Evolutionary conservation across 2,113 vertebrate species (phyloP).

Genomic region (Vireo altiloquus): DNA sequence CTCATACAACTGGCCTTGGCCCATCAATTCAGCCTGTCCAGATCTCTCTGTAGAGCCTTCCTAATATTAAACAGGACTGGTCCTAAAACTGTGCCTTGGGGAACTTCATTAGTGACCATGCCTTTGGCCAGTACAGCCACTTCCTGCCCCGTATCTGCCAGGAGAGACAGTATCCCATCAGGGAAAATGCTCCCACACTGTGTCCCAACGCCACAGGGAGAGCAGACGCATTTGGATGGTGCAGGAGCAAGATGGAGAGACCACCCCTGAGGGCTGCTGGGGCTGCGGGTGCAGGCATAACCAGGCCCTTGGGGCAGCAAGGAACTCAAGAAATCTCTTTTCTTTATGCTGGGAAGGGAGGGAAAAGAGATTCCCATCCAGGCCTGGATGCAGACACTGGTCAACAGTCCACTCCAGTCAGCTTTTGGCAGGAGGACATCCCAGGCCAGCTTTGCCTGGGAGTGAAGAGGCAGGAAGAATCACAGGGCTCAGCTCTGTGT

Average conservation of each 20-base stretch:
- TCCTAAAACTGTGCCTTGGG: background rate
- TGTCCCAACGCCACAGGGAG: background rate
- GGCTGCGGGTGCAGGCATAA: fast-evolving
- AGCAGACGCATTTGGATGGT: background rate
- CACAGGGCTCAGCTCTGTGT: background rate
- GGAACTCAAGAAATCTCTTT: background rate
- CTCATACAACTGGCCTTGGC: background rate
- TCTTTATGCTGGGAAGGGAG: background rate
- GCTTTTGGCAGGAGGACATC: background rate
- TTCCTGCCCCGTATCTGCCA: background rate
- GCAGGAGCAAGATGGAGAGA: background rate
- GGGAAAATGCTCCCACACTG: background rate
- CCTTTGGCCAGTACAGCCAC: background rate
- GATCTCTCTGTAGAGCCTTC: background rate
- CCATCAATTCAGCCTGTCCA: background rate
- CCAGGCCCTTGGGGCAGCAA: fast-evolving
- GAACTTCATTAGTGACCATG: fast-evolving
- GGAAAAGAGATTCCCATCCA: background rate
- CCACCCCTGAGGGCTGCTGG: background rate
- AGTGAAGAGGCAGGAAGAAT: background rate
- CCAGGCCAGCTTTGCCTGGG: background rate
- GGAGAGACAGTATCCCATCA: fast-evolving
- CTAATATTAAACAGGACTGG: background rate
- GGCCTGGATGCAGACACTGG: fast-evolving
- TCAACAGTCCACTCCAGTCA: background rate